Percentiles rank a stretch among this genome's conserved stretches.
Conservation (phyloP, 2,113 vertebrate genomes). For the Chaenogobius annularis region DNA sequence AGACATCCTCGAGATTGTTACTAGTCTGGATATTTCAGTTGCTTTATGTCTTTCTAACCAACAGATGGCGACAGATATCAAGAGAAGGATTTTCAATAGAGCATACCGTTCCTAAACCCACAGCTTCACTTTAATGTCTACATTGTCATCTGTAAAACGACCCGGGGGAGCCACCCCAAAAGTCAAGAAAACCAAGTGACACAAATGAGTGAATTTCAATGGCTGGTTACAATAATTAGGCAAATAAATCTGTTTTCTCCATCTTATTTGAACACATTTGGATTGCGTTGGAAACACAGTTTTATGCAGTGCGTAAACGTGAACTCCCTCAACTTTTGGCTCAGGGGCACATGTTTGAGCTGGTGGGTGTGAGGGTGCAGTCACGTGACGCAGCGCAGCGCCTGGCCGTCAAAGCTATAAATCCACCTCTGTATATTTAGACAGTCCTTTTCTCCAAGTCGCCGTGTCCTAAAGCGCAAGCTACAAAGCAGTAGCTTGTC, state of each 20-base stretch:
- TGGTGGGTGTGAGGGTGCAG: conserved; percentile 58
- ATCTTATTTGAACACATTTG: not conserved
- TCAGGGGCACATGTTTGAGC: conserved; percentile 26
- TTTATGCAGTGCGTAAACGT: not conserved
- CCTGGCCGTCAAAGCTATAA: conserved; percentile 60
- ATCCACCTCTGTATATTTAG: conserved; percentile 47
- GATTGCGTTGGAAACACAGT: not conserved
- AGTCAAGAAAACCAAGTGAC: conserved; percentile 3
- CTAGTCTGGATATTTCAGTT: not conserved
- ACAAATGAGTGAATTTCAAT: not conserved
- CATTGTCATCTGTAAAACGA: conserved; percentile 8
- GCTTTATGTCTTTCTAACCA: not conserved
- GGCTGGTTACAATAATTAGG: not conserved
- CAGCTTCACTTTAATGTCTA: conserved; percentile 6
- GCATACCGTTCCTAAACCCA: conserved; percentile 26
- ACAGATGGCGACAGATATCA: conserved; percentile 48
- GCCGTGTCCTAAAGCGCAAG: conserved; percentile 21
- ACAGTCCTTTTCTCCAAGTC: conserved; percentile 33
- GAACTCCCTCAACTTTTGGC: conserved; percentile 12
- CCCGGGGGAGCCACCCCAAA: conserved; percentile 4
- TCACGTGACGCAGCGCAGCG: conserved; percentile 58
- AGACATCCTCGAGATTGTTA: not conserved
- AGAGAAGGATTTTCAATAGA: not conserved
- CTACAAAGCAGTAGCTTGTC: conserved; percentile 48
- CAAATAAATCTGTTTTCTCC: not conserved